Base-by-base conservation (phyloP, 2,113 vertebrate genomes). In the Spermophilus dauricus region DNA sequence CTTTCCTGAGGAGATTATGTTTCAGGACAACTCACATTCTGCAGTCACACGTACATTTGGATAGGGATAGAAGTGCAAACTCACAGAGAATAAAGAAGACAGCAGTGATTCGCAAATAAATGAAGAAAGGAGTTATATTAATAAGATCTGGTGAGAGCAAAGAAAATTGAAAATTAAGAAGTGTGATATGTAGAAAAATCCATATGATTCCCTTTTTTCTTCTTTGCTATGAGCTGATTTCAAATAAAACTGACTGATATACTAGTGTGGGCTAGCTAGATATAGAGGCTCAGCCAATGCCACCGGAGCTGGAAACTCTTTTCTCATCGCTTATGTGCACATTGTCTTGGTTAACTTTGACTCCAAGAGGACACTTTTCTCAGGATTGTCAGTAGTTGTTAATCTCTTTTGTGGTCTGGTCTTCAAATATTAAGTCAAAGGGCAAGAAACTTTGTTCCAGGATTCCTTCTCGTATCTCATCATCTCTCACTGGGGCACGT, bases 271-370 rank as follows among this genome's bases (percentile, higher is more conserved):
- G 58, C 28, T 5, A 17, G 6, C 77, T 92, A 65, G 37, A 69
- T 48, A 48, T 5, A 42, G 39, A 30, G 8, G 4, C 4, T 58
- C 42, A 84, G 32, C 14, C 56, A 78, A 12, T 65, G 32, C 12
- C 51, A 91, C 4, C 63, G 8, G 80, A 76, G 5, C 58, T 91
- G 11, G 20, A 22, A 17, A 70, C 81, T 26, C 37, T 85, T 81
- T 76, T 67, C 24, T 0, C 63, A 61, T 91, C 42, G 90, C 61
- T 51, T 51, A 3, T 70, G 30, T 83, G 26, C 69, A 76, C 18
- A 56, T 34, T 26, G 9, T 86, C n/a, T 69, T 63, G 17, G 24
- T 90, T 32, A 39, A 86, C 75, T 97, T 90, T 90, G 80, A 86
- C 22, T 17, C 58, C n/a, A 67, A 11, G 18, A 92, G 24, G 13